Percentiles rank a stretch among this genome's conserved stretches.
Evolutionary conservation across 2,888 invertebrate genomes (phyloP).

Genomic region (Lochmaea capreae): DNA sequence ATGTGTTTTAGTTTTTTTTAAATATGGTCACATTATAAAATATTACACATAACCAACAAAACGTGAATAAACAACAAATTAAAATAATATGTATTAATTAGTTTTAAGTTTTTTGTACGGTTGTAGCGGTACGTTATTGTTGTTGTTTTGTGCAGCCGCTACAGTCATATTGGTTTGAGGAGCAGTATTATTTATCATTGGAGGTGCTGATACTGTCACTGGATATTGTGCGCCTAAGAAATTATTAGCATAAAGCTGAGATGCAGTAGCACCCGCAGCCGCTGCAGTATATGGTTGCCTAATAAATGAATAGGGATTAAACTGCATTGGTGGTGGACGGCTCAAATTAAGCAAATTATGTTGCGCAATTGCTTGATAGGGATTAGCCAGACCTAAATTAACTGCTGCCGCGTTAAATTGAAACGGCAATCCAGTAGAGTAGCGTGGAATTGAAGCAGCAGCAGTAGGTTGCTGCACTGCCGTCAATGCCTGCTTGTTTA

Average conservation of each 20-base stretch:
- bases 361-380: slow-evolving; percentile 62
- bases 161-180: slow-evolving; percentile 54
- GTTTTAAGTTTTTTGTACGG: slow-evolving; percentile 94
- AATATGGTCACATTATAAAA: slow-evolving; percentile 25
- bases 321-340: slow-evolving; percentile 60
- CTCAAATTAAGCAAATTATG: slow-evolving; percentile 59
- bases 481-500: slow-evolving; percentile 73
- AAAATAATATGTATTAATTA: slow-evolving; percentile 70
- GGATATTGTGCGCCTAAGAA: slow-evolving; percentile 62
- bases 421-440: slow-evolving; percentile 56
- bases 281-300: slow-evolving; percentile 62
- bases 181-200: slow-evolving; percentile 59
- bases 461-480: slow-evolving; percentile 64
- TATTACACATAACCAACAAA: slow-evolving; percentile 29
- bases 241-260: slow-evolving; percentile 62
- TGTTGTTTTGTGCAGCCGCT: slow-evolving; percentile 65
- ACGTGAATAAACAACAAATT: slow-evolving; percentile 29
- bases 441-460: slow-evolving; percentile 60
- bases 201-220: slow-evolving; percentile 64
- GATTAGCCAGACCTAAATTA: slow-evolving; percentile 57
- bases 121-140: slow-evolving; percentile 74
- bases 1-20: slow-evolving; percentile 2
- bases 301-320: slow-evolving; percentile 68
- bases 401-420: slow-evolving; percentile 57
- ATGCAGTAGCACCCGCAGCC: slow-evolving; percentile 52